Percentiles rank a stretch among this genome's conserved stretches.
phyloP scores from a whole-genome alignment of 2,797 vertebrate genomes.

The Gila robusta region DNA sequence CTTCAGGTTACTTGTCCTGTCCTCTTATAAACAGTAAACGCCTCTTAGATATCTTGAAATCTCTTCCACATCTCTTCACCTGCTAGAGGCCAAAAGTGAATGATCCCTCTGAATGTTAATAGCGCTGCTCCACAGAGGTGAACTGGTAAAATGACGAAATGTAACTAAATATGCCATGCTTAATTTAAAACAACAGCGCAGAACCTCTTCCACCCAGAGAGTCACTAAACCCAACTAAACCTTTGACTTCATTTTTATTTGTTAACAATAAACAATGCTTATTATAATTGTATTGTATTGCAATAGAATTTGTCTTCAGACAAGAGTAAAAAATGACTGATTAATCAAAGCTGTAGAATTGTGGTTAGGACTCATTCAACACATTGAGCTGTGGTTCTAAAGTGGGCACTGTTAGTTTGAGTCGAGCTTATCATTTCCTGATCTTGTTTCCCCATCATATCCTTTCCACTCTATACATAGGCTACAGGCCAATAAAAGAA shows the following conservation, averaged over 20 bases:
- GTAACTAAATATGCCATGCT: background rate
- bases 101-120: background rate
- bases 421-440: background rate
- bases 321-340: background rate
- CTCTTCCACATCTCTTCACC: background rate
- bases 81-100: background rate
- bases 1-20: background rate
- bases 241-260: background rate
- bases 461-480: background rate
- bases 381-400: background rate
- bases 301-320: background rate
- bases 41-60: background rate
- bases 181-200: background rate
- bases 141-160: background rate
- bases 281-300: background rate
- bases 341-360: background rate
- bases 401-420: constrained; percentile 5
- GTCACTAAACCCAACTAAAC: background rate
- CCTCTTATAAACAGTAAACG: background rate
- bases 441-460: background rate
- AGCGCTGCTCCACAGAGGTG: background rate
- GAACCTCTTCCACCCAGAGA: background rate
- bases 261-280: background rate
- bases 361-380: background rate
- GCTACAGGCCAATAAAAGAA: background rate